Evolutionary conservation across 2,888 invertebrate genomes (phyloP), one percentile per base, ranked within the genome.

Genomic region (Tupiocoris notatus): DNA sequence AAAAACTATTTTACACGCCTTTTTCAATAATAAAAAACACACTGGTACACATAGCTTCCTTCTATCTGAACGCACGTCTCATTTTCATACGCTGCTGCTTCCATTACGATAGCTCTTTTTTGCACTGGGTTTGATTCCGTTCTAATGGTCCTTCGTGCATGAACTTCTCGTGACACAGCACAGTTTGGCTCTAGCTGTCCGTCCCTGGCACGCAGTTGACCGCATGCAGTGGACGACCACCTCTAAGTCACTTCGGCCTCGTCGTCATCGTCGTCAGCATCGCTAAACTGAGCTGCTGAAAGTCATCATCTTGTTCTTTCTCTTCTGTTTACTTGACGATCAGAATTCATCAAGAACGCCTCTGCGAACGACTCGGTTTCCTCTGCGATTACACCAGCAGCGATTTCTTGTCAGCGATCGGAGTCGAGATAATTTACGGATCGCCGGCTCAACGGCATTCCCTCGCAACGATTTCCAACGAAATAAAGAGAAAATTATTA

Each of bases 61-160:
- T 75, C 75, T 75, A 58, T 75, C 63, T 65, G 54, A 75, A 59
- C 75, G 75, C 75, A 75, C 75, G 66, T 75, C 67, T 66, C 75
- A 58, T 63, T 70, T 75, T 75, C 75, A 75, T 75, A 65, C 23
- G 64, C 75, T 75, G 66, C 75, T 73, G 73, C 75, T 66, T 65
- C 75, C 64, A 66, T 75, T 21, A 58, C 66, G 75, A 73, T 64
- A 74, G 64, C 57, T 74, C 74, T 74, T 56, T 73, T 64, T 64
- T 74, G 74, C 74, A 74, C 74, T 74, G 74, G 74, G 74, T 63
- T 57, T 57, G 63, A 64, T 64, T 74, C 64, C 58, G 57, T 74
- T 74, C 73, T 73, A 25, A 62, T 73, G 70, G 70, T 70, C 70
- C 70, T 59, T 59, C 70, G 70, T 70, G 70, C 70, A 70, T 70